Percentiles rank a stretch among this genome's conserved stretches.
Conservation (phyloP, 2,113 vertebrate species). For the Ophiodon elongatus region DNA sequence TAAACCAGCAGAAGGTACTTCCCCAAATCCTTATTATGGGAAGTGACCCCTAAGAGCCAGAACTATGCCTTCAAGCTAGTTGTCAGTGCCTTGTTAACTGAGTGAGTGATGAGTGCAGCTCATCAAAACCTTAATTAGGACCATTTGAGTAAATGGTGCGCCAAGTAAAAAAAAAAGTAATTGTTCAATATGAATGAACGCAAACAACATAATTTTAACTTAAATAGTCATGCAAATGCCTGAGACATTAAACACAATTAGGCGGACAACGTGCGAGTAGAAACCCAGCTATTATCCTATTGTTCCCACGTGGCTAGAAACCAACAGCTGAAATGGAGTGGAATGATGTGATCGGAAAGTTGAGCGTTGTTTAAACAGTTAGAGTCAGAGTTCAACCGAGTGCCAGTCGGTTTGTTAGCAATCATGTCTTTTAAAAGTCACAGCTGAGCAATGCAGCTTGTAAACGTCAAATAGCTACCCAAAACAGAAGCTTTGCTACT, state of each 20-base stretch:
- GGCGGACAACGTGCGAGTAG: neutral
- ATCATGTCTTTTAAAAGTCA: neutral
- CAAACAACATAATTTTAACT: slow-evolving; percentile 16
- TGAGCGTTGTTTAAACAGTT: neutral
- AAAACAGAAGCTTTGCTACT: neutral
- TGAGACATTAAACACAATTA: slow-evolving; percentile 6
- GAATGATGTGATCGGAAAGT: neutral
- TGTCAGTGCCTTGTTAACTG: slow-evolving; percentile 28
- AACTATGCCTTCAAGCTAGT: slow-evolving; percentile 42
- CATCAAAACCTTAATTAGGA: slow-evolving; percentile 56
- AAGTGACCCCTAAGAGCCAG: slow-evolving; percentile 57
- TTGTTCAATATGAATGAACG: slow-evolving; percentile 13
- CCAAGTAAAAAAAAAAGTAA: slow-evolving; percentile 16
- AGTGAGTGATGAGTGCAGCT: slow-evolving; percentile 50
- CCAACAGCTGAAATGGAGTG: neutral
- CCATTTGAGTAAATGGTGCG: slow-evolving; percentile 37
- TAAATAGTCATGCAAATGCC: slow-evolving; percentile 8
- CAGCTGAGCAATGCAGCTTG: neutral
- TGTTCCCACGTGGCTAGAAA: slow-evolving; percentile 6
- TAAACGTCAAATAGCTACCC: neutral
- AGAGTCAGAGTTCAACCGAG: neutral
- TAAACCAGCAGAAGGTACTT: slow-evolving; percentile 66
- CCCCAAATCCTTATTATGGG: slow-evolving; percentile 59
- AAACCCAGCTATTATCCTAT: neutral
- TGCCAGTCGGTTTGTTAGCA: neutral